These are phyloP conservation scores for Hyposmocoma kahamanoa DNA, from an alignment of 1,140 invertebrate species.

Conservation along the genomic window DNA sequence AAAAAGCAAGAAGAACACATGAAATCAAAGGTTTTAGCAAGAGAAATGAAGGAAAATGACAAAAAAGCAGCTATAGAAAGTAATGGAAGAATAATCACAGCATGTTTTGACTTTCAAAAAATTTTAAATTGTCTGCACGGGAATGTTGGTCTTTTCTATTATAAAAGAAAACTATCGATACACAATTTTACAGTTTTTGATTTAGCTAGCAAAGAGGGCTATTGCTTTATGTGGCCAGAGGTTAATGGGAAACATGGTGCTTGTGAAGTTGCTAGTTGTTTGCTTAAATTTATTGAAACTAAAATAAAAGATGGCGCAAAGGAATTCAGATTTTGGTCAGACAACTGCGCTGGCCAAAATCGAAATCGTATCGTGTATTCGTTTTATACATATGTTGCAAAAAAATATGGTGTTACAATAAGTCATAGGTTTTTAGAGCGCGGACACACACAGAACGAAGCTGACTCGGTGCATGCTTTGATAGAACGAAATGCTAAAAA, in stretches of 20 bases:
- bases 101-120: no score
- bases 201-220: conserved; percentile 17
- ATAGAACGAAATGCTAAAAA: conserved; percentile 30
- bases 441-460: conserved; percentile 38
- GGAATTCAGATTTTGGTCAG: conserved; percentile 37
- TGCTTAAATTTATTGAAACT: conserved; percentile 17
- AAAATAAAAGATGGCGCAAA: conserved; percentile 23
- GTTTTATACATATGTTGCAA: conserved; percentile 22
- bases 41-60: no score
- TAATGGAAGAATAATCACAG: no score
- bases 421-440: conserved; percentile 27
- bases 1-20: no score
- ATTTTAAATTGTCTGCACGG: no score
- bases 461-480: conserved; percentile 32
- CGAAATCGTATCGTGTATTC: conserved; percentile 31
- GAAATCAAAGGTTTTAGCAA: no score
- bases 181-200: conserved; percentile 35
- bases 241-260: conserved; percentile 21
- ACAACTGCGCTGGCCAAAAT: conserved; percentile 45
- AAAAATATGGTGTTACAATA: conserved; percentile 22
- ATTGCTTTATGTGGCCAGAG: conserved; percentile 33
- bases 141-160: conserved; percentile 17
- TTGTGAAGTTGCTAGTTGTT: conserved; percentile 25
- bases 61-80: no score
- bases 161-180: conserved; percentile 26